Percentiles rank a stretch among this genome's conserved stretches.
Conservation (phyloP, 2,888 invertebrate species). For the Rhaphigaster nebulosa region DNA sequence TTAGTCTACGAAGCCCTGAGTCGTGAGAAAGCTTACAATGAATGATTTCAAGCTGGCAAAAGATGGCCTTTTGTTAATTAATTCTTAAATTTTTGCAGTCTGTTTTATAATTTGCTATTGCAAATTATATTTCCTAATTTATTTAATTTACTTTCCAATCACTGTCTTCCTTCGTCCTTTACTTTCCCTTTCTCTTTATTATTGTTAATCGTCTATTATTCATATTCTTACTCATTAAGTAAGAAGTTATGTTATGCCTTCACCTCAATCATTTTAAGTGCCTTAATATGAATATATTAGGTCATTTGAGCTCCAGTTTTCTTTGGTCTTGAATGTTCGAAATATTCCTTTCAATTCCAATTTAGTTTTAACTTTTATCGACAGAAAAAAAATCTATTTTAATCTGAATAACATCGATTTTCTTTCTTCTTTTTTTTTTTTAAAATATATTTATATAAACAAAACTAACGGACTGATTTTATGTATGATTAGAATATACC, state of each 20-base stretch:
- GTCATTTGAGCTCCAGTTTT: neutral
- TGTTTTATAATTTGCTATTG: too few species aligned
- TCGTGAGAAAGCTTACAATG: too few species aligned
- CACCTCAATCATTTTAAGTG: neutral
- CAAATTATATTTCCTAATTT: too few species aligned
- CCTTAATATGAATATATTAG: neutral
- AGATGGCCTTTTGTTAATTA: too few species aligned
- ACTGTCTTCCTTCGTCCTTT: too few species aligned
- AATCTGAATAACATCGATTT: neutral
- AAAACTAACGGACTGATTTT: conserved; percentile 17
- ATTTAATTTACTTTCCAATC: too few species aligned
- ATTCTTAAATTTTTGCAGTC: too few species aligned
- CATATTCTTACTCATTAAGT: neutral
- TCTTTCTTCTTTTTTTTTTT: neutral
- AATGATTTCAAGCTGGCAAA: too few species aligned
- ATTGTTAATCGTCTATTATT: neutral
- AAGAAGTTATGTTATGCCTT: neutral
- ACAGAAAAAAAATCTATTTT: neutral
- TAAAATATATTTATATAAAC: neutral
- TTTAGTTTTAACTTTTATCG: neutral
- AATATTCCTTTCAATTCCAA: neutral
- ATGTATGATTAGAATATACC: neutral
- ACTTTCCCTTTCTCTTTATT: neutral
- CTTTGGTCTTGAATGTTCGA: neutral
- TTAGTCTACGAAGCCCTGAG: too few species aligned